Evolutionary conservation across 2,888 invertebrate species (phyloP), one percentile per base, ranked within the genome.

Genomic region (Sarcophaga caerulescens): DNA sequence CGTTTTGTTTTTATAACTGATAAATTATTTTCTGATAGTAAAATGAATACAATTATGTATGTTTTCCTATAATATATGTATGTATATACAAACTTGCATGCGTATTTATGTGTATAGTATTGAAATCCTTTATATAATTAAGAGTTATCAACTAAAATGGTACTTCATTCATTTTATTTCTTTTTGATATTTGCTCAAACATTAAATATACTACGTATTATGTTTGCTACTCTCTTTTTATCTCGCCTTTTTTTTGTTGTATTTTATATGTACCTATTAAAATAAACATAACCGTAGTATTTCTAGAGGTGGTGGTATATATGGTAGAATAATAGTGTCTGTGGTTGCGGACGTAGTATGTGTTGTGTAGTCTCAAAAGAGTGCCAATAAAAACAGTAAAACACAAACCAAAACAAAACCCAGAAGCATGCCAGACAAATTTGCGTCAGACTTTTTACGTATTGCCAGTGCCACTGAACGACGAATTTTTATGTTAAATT

Each of bases 401-500:
- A 17, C 5, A 35, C 14, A 68, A 68, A 17, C 14, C 11, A 52
- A 76, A 76, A 69, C 60, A 73, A 73, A 59, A 35, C 45, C 6
- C 66, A 69, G 69, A 69, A 69, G 77, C 66, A 65, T 73, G 71
- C 45, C 80, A 80, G 73, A 80, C 60, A 14, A 73, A 66, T 80
- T 80, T 73, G 66, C 80, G 80, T 80, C 80, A 80, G 65, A 60
- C 59, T 4, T 45, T 35, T 35, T 80, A n/a, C n/a, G n/a, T 59
- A 80, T 66, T 73, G 80, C 60, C 80, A 66, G 71, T 73, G 71
- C 14, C 71, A 69, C 17, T n/a, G 25, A 70, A 25, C 69, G 12
- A 47, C 35, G 35, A 35, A 35, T 35, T 35, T 6, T 35, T 35
- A 35, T 10, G 35, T 1, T 35, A 35, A 35, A 35, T 35, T 35